Percentiles rank a stretch among this genome's conserved stretches.
phyloP scores from a whole-genome alignment of 2,113 vertebrate species.

The Gymnorhina tibicen region DNA sequence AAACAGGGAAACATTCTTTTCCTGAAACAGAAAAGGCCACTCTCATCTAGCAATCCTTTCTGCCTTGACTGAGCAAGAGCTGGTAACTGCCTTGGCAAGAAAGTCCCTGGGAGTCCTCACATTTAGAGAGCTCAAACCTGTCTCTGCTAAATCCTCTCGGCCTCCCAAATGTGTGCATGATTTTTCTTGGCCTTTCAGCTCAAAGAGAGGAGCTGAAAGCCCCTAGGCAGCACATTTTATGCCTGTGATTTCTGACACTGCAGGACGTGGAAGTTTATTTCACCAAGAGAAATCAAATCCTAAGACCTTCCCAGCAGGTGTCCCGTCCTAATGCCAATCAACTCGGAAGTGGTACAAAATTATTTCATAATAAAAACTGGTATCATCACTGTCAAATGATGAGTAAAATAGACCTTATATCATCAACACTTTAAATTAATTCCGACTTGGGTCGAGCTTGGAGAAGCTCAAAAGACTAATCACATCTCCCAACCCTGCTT shows the following conservation, averaged over 20 bases:
- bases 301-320: not conserved
- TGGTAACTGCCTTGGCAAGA: not conserved
- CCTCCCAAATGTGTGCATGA: rapidly evolving
- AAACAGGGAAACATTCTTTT: not conserved
- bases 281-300: not conserved
- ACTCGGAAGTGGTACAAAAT: not conserved
- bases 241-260: not conserved
- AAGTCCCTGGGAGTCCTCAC: not conserved
- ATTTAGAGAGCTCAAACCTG: not conserved
- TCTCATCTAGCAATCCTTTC: not conserved
- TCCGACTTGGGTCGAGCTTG: not conserved
- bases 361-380: not conserved
- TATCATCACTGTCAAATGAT: not conserved
- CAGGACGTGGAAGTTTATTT: not conserved
- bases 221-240: not conserved
- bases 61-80: not conserved
- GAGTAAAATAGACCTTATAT: not conserved
- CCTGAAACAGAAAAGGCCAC: not conserved
- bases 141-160: not conserved
- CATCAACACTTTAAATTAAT: not conserved
- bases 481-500: not conserved
- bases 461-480: not conserved
- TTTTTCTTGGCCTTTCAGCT: not conserved
- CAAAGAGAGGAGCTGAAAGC: not conserved
- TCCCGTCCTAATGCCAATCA: not conserved